Evolutionary conservation across 2,888 invertebrate genomes (phyloP).

Genomic region (Drosophila limbata): DNA sequence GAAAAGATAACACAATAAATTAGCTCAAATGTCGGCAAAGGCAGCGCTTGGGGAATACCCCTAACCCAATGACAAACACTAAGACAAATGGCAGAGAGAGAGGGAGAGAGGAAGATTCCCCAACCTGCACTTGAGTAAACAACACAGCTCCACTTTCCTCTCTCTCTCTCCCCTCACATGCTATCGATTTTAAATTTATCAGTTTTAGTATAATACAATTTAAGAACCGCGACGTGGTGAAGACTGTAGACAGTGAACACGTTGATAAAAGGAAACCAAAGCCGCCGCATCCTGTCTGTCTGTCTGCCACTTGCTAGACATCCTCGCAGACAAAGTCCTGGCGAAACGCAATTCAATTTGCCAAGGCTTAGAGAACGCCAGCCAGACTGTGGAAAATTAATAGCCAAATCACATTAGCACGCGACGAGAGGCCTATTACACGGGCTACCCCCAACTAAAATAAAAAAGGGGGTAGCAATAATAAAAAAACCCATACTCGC

Average conservation of each 20-base stretch:
- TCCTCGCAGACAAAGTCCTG: conserved; percentile 25
- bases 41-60: conserved; percentile 49
- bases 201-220: conserved; percentile 44
- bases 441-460: conserved; percentile 34
- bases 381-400: conserved; percentile 59
- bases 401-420: conserved; percentile 67
- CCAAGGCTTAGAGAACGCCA: conserved; percentile 46
- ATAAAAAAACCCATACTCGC: conserved; percentile 3
- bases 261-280: conserved; percentile 41
- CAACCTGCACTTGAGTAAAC: conserved; percentile 37
- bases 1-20: conserved; percentile 63
- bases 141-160: conserved; percentile 2
- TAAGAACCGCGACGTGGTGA: conserved; percentile 33
- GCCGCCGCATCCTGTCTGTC: conserved; percentile 41
- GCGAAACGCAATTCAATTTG: conserved; percentile 66
- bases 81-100: conserved; percentile 33
- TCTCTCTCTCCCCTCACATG: not conserved
- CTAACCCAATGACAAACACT: conserved; percentile 19
- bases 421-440: conserved; percentile 54
- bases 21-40: conserved; percentile 57
- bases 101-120: conserved; percentile 8
- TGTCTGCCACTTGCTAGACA: conserved; percentile 32
- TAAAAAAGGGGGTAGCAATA: conserved; percentile 43
- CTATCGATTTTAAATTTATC: conserved; percentile 66
- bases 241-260: conserved; percentile 6